Percentiles rank a stretch among this genome's conserved stretches.
phyloP scores from a whole-genome alignment of 2,113 vertebrate genomes.

The Baryphthengus martii region DNA sequence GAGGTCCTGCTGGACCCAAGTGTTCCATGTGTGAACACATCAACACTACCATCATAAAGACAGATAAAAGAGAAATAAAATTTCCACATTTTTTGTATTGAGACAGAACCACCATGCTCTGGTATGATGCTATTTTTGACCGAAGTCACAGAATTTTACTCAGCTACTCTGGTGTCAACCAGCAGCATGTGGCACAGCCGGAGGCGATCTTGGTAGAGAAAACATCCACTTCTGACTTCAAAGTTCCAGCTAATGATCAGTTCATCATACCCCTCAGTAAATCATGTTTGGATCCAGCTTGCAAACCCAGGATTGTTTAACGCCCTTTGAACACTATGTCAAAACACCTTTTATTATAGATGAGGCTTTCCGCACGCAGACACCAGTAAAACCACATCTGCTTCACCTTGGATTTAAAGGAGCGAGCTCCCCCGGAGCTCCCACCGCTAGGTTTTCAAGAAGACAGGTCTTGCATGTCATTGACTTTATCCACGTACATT shows the following conservation, averaged over 20 bases:
- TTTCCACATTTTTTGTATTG: background rate
- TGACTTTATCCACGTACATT: background rate
- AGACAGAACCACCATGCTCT: background rate
- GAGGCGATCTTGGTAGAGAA: background rate
- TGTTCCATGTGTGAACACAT: background rate
- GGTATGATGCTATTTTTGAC: background rate
- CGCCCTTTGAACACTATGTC: background rate
- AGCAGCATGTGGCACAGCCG: background rate
- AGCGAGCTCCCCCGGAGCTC: rapidly evolving
- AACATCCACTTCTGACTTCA: background rate
- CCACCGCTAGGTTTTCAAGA: background rate
- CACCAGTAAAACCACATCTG: background rate
- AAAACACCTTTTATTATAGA: background rate
- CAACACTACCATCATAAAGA: rapidly evolving
- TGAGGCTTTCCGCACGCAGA: background rate
- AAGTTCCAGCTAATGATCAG: background rate
- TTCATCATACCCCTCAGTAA: background rate
- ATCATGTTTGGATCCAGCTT: background rate
- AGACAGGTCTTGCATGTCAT: rapidly evolving
- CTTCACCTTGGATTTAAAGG: background rate
- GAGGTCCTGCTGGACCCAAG: background rate
- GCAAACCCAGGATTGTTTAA: background rate
- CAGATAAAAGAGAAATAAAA: background rate
- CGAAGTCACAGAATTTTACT: background rate
- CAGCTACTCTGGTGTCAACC: background rate